Conservation (phyloP, 2,888 invertebrate species). For the Meloe dianella region DNA sequence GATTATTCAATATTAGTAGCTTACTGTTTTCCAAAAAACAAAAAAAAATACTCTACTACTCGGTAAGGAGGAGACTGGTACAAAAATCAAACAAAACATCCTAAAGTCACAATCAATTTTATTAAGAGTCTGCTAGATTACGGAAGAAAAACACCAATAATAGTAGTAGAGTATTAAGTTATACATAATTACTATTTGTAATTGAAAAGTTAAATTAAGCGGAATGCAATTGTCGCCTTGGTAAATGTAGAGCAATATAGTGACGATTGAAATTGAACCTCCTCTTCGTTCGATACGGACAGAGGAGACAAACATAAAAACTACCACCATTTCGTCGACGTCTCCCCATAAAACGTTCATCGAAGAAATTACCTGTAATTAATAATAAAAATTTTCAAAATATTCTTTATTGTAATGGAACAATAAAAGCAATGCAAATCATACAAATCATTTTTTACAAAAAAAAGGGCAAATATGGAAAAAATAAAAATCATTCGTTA, state of each 20-base stretch:
- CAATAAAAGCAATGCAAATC: not conserved
- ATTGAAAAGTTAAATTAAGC: not conserved
- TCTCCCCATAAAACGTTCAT: not conserved
- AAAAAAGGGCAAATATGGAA: not conserved
- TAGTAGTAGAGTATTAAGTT: not conserved
- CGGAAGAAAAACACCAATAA: not conserved
- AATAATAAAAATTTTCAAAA: not conserved
- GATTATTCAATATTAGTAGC: not conserved
- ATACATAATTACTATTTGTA: not conserved
- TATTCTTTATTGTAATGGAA: not conserved
- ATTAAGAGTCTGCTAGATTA: not conserved
- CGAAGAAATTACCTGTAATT: not conserved
- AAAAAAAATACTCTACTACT: not conserved
- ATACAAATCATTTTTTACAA: not conserved
- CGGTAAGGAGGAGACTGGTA: not conserved
- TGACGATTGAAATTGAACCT: constrained; percentile 30
- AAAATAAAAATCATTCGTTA: too few species aligned
- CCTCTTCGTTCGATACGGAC: constrained; percentile 35
- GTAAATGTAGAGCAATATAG: constrained; percentile 13
- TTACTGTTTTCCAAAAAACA: not conserved
- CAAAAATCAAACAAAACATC: not conserved
- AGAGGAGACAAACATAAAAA: constrained; percentile 28
- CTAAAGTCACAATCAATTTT: not conserved
- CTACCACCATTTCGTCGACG: not conserved
- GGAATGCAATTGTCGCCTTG: not conserved